Percentiles rank a stretch among this genome's conserved stretches.
Evolutionary conservation across 2,888 invertebrate species (phyloP).

Genomic region (Mimumesa dahlbomi): DNA sequence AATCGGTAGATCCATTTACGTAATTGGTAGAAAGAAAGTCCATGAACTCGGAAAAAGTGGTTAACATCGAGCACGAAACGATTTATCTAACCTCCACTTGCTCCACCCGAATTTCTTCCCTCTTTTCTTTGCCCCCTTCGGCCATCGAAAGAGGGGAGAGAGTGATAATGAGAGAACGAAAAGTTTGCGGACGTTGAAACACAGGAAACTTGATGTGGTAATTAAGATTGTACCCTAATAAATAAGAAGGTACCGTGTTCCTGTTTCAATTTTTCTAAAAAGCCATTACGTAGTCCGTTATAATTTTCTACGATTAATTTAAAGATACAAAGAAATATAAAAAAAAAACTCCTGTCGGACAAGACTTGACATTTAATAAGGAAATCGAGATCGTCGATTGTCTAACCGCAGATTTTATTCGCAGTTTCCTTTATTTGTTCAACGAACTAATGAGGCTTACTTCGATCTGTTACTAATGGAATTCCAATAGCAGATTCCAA

Average conservation of each 20-base stretch:
- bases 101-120: constrained; percentile 6
- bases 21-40: constrained; percentile 29
- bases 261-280: too few relatives aligned
- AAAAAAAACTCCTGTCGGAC: too few relatives aligned
- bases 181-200: neutral
- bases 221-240: neutral
- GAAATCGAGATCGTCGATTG: neutral
- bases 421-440: neutral
- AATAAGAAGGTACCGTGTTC: too few relatives aligned
- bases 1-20: constrained; percentile 29
- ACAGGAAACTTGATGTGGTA: neutral
- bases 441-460: neutral
- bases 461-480: constrained; percentile 3
- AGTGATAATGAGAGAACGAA: neutral
- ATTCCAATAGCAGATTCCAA: constrained; percentile 3
- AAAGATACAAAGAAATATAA: too few relatives aligned
- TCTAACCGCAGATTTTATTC: neutral
- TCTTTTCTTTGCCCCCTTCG: neutral
- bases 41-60: constrained; percentile 24
- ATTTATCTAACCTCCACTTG: constrained; percentile 19
- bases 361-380: neutral
- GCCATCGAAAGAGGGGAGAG: neutral
- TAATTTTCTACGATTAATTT: too few relatives aligned
- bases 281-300: too few relatives aligned
- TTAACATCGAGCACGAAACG: constrained; percentile 18